Percentiles rank a stretch among this genome's conserved stretches.
Conservation (phyloP, 2,113 vertebrate genomes). For the Notiomystis cincta region DNA sequence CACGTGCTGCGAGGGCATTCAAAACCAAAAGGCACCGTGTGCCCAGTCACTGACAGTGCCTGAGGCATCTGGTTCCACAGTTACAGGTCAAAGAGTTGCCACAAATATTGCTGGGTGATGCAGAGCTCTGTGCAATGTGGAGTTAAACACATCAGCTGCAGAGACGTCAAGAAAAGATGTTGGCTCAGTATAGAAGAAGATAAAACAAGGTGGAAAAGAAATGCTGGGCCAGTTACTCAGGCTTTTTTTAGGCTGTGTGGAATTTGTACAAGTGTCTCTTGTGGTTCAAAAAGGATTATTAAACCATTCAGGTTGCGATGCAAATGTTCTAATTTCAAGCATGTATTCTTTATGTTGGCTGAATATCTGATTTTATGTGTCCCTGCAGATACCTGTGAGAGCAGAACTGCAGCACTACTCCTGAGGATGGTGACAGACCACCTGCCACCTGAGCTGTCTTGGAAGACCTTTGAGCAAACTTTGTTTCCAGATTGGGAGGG, state of each 20-base stretch:
- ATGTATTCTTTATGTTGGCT: background rate
- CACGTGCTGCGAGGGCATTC: background rate
- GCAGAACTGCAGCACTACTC: background rate
- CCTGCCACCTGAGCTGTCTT: background rate
- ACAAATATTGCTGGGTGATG: background rate
- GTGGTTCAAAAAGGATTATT: background rate
- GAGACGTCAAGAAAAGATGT: background rate
- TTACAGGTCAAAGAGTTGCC: background rate
- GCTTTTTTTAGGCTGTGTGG: background rate
- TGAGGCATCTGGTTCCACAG: background rate
- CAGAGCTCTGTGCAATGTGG: background rate
- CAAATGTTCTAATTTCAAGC: background rate
- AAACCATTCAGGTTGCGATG: background rate
- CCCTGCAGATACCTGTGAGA: background rate
- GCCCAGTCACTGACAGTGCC: background rate
- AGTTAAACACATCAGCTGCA: background rate
- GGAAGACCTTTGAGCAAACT: background rate
- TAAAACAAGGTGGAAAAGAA: background rate
- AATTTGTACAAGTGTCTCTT: background rate
- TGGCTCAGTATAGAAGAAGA: background rate
- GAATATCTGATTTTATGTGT: background rate
- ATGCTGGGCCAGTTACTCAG: background rate
- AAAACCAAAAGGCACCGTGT: background rate
- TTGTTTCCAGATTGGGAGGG: background rate
- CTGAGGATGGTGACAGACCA: background rate